Percentiles rank a stretch among this genome's conserved stretches.
These are phyloP conservation scores for Idaea aversata DNA, from an alignment of 2,888 invertebrate genomes.

Conservation along the genomic window DNA sequence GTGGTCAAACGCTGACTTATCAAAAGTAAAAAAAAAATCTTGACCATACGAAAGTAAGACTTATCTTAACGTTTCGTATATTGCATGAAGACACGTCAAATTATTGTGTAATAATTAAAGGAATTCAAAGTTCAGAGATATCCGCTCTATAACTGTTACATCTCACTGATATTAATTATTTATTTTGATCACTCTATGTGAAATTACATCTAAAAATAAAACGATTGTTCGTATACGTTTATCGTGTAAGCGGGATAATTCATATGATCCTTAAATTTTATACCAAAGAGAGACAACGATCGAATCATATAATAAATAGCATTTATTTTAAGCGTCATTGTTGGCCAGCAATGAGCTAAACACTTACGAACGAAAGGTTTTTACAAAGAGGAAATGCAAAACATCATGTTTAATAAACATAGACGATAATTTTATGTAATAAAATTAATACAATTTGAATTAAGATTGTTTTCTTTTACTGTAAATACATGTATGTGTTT, in stretches of 20 bases:
- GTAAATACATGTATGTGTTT: no score
- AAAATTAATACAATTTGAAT: not conserved
- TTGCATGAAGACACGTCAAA: no score
- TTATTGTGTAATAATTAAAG: no score
- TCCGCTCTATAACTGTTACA: no score
- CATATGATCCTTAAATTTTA: conserved; percentile 21
- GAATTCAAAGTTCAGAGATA: no score
- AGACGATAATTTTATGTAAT: not conserved
- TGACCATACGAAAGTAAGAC: no score
- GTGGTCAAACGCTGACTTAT: no score
- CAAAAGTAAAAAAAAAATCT: no score
- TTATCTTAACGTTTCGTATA: no score
- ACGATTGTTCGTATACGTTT: not conserved
- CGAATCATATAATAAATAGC: conserved; percentile 70
- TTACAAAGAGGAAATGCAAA: conserved; percentile 50
- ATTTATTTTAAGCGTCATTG: conserved; percentile 68
- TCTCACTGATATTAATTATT: no score
- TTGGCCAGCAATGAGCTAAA: conserved; percentile 66
- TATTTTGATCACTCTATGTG: not conserved
- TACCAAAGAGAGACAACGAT: conserved; percentile 51
- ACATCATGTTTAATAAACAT: conserved; percentile 5
- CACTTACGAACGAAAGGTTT: conserved; percentile 65
- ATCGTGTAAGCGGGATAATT: not conserved
- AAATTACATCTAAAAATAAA: not conserved
- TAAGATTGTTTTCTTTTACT: not conserved